These are phyloP conservation scores for Microplitis demolitor DNA, from an alignment of 1,140 invertebrate genomes.

Conservation along the genomic window DNA sequence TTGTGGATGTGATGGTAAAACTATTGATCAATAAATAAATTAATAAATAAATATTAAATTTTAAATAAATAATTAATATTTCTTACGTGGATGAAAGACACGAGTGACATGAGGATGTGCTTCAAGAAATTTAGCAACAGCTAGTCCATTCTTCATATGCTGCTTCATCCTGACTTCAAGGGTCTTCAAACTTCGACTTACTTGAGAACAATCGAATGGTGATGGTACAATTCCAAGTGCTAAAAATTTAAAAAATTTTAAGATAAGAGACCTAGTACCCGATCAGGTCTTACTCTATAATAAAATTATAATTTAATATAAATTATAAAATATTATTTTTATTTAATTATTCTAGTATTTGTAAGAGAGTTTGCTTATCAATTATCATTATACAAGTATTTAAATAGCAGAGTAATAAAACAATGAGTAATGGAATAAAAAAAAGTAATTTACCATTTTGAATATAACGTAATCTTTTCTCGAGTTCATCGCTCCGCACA, in stretches of 20 bases:
- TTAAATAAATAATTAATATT: not conserved
- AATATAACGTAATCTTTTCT: slow-evolving; percentile 77
- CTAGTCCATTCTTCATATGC: slow-evolving; percentile 80
- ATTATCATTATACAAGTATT: too few relatives aligned
- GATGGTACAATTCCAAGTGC: slow-evolving; percentile 92
- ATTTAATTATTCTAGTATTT: too few relatives aligned
- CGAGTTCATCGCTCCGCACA: slow-evolving; percentile 75
- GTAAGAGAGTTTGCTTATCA: not conserved
- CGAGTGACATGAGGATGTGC: slow-evolving; percentile 76
- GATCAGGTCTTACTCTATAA: not conserved
- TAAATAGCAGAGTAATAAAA: too few relatives aligned
- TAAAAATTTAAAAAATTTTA: slow-evolving; percentile 41
- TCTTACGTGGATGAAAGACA: slow-evolving; percentile 82
- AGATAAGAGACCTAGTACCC: slow-evolving; percentile 1
- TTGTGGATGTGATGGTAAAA: slow-evolving; percentile 90
- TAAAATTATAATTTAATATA: too few relatives aligned
- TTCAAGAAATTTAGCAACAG: slow-evolving; percentile 82
- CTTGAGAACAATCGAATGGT: slow-evolving; percentile 94
- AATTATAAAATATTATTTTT: too few relatives aligned
- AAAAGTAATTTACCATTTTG: slow-evolving; percentile 79
- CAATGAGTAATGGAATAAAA: not conserved
- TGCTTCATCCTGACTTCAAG: slow-evolving; percentile 88
- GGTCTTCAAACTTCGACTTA: slow-evolving; percentile 94
- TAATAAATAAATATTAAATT: not conserved
- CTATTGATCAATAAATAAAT: slow-evolving; percentile 54